A percentile compares a stretch with the other conserved stretches of the same genome.
Evolutionary conservation across 2,888 invertebrate species (phyloP).

Genomic region (Iphiclides podalirius): DNA sequence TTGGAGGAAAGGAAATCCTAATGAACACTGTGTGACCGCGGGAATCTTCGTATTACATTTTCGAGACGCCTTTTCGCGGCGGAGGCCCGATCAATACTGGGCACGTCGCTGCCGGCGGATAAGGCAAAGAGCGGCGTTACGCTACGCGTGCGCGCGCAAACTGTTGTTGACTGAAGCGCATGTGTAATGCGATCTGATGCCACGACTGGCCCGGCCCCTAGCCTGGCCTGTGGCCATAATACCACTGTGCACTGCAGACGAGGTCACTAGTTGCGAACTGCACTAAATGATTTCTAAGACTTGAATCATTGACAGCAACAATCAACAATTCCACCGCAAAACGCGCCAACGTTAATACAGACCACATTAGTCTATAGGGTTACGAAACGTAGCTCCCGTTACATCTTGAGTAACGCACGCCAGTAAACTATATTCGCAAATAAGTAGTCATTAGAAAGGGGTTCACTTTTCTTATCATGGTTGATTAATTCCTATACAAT

Average conservation of each 20-base stretch:
- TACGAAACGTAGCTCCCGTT: constrained; percentile 14
- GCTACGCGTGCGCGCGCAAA: constrained; percentile 70
- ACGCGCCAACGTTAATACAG: background rate
- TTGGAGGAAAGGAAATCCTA: constrained; percentile 30
- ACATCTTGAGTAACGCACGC: constrained; percentile 10
- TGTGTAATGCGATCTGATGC: constrained; percentile 44
- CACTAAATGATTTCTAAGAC: constrained; percentile 29
- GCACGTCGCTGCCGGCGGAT: constrained; percentile 52
- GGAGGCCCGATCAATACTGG: constrained; percentile 74
- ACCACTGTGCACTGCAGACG: constrained; percentile 29
- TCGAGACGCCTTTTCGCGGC: constrained; percentile 60
- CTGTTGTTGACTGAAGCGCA: constrained; percentile 70
- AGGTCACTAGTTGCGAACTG: constrained; percentile 27
- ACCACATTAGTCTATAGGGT: constrained; percentile 8
- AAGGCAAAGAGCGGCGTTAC: constrained; percentile 57
- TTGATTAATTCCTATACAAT: too few relatives aligned
- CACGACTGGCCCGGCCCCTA: constrained; percentile 37
- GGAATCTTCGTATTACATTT: constrained; percentile 56
- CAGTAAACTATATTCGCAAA: constrained; percentile 12
- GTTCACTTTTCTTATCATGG: too few relatives aligned
- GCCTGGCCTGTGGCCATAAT: too few relatives aligned
- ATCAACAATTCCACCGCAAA: constrained; percentile 5
- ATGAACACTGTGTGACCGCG: constrained; percentile 47
- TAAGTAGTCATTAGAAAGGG: too few relatives aligned
- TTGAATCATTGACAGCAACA: constrained; percentile 20